Percentiles rank a stretch among this genome's conserved stretches.
Conservation (phyloP, 2,888 invertebrate species). For the Tricholauxania praeusta region DNA sequence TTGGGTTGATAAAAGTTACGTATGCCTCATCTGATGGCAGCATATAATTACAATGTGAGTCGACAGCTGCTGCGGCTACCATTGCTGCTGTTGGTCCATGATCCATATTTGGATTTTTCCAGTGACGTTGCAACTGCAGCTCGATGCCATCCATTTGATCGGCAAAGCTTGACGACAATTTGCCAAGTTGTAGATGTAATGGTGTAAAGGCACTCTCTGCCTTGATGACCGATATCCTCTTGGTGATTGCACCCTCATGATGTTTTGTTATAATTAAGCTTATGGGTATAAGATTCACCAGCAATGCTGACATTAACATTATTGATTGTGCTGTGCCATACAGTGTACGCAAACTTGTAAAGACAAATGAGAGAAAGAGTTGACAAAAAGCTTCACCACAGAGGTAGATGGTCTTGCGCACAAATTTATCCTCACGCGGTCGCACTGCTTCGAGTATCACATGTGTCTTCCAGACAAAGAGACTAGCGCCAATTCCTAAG, state of each 20-base stretch:
- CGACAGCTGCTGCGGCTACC: conserved; percentile 55
- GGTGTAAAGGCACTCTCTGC: conserved; percentile 58
- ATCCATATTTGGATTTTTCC: conserved; percentile 62
- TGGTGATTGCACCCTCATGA: conserved; percentile 63
- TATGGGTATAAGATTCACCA: conserved; percentile 65
- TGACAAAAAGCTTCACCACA: conserved; percentile 68
- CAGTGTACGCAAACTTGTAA: conserved; percentile 65
- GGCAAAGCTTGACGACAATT: conserved; percentile 56
- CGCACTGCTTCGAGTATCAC: conserved; percentile 66
- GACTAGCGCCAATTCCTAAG: conserved; percentile 64
- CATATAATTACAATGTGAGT: conserved; percentile 63
- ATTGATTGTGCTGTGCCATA: conserved; percentile 66
- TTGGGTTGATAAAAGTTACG: conserved; percentile 64
- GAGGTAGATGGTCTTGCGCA: conserved; percentile 64
- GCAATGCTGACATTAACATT: conserved; percentile 63
- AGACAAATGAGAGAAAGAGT: conserved; percentile 65
- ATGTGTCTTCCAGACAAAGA: conserved; percentile 64
- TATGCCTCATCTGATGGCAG: conserved; percentile 63
- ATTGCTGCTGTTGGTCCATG: conserved; percentile 47
- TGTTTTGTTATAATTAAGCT: conserved; percentile 65
- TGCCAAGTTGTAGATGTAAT: conserved; percentile 58
- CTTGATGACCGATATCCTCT: conserved; percentile 63
- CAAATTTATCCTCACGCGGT: conserved; percentile 66
- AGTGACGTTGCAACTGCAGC: conserved; percentile 53
- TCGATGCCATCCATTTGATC: conserved; percentile 67